phyloP scores from a whole-genome alignment of 2,113 vertebrate species.

The Larimichthys polyactis region DNA sequence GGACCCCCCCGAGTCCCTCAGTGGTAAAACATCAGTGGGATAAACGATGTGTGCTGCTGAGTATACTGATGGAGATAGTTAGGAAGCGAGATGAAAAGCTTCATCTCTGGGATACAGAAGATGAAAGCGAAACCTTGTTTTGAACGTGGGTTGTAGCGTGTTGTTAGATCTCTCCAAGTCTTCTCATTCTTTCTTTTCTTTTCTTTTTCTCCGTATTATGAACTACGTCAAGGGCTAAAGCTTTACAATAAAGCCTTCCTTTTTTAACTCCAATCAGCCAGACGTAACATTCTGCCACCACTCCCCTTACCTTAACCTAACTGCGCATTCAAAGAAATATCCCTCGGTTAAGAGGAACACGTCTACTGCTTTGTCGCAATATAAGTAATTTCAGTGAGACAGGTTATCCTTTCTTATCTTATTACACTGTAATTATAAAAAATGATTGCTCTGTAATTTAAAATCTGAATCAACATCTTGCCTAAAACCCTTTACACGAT shows the following conservation, averaged over 20 bases:
- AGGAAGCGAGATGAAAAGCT: constrained; percentile 66
- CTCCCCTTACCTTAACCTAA: neutral
- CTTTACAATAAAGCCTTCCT: constrained; percentile 12
- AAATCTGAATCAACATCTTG: constrained; percentile 17
- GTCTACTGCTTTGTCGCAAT: neutral
- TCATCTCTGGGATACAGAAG: constrained; percentile 55
- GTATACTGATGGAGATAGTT: constrained; percentile 57
- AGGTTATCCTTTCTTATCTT: neutral
- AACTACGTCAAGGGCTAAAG: constrained; percentile 11
- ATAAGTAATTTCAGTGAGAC: neutral
- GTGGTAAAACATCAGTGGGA: constrained; percentile 64
- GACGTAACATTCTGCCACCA: constrained; percentile 2
- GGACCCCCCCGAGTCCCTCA: constrained; percentile 40
- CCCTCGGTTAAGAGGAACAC: neutral
- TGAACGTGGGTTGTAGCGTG: constrained; percentile 35
- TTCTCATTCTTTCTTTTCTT: constrained; percentile 27
- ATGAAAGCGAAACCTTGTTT: constrained; percentile 73
- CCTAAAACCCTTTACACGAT: neutral
- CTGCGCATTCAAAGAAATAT: neutral
- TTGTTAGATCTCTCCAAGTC: constrained; percentile 56
- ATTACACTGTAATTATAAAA: constrained; percentile 5
- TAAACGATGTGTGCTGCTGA: constrained; percentile 56
- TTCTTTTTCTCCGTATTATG: neutral
- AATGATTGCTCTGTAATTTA: constrained; percentile 2
- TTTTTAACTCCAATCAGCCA: constrained; percentile 11